Base-by-base conservation (phyloP, 2,888 invertebrate genomes). In the Oligia latruncula region DNA sequence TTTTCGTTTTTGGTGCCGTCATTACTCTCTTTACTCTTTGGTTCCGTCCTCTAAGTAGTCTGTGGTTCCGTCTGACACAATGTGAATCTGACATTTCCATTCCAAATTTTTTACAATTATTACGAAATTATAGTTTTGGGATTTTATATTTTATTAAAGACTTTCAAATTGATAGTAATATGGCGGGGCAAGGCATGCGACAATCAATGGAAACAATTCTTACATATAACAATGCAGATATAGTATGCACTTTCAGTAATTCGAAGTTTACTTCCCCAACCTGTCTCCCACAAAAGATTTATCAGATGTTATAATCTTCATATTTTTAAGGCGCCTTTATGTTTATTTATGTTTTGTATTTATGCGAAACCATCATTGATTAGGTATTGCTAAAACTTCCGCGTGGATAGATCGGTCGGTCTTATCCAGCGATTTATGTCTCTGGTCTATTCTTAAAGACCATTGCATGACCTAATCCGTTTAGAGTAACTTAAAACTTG, bases 141-240 rank as follows among this genome's bases (percentile, higher is more conserved):
- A 55, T 80, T 49, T 74, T 55, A 23, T 20, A 23, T 79, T 75
- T 87, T 52, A 13, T 4, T 29, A 55, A 15, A 71, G n/a, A 75
- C 15, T 43, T 85, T 20, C n/a, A 85, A 86, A 82, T 82, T 82
- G 13, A 46, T 15, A 66, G 70, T 87, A 67, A 58, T 55, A 23
- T 92, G 90, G 74, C 88, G n/a, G 67, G n/a, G 8, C 60, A 62
- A 64, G 49, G 20, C 43, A 85, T 20, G 52, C 29, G 76, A 88
- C 77, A 87, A 77, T 96, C 96, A 17, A 81, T 94, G 81, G 95
- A 95, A 87, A 96, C 96, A 43, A 96, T 96, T 78, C 93, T 96
- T 62, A 94, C 93, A 60, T 94, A 91, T 81, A 94, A 95, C 82
- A 95, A 95, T 79, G 92, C 90, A 90, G 95, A 95, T 85, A 87